Evolutionary conservation across 1,140 invertebrate genomes (phyloP), one percentile per base, ranked within the genome.

Genomic region (Agrypnia vestita): DNA sequence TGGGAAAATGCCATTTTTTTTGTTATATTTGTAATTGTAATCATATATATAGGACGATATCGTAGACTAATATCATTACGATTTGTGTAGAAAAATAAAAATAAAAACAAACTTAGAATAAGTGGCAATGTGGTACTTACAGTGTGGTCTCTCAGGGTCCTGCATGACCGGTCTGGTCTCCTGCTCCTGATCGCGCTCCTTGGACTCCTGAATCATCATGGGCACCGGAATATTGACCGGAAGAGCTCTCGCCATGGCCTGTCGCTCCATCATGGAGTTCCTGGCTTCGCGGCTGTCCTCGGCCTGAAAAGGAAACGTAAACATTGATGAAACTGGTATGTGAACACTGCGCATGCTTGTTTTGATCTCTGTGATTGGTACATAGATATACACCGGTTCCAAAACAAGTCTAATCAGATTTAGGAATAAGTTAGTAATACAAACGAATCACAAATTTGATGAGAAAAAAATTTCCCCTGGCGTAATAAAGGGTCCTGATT

Each of bases 61-160:
- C n/a, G n/a, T n/a, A n/a, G n/a, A n/a, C n/a, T n/a, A n/a, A n/a
- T n/a, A n/a, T n/a, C n/a, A n/a, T n/a, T n/a, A n/a, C n/a, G n/a
- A n/a, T n/a, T n/a, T n/a, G n/a, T n/a, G n/a, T n/a, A n/a, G n/a
- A n/a, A n/a, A n/a, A n/a, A n/a, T n/a, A n/a, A n/a, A n/a, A n/a
- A n/a, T n/a, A n/a, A n/a, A n/a, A n/a, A n/a, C n/a, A n/a, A n/a
- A n/a, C n/a, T 35, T 35, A 51, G 49, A 9, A 15, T 12, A 3
- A 13, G 8, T 13, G 8, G 49, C 49, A 15, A 15, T 61, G 13
- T 61, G 74, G 53, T 81, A 87, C 90, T 91, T 86, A 93, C 92
- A 93, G 80, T 93, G 92, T 81, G 91, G 92, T 82, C 92, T 87
- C 79, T 88, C 85, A 81, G 92, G 77, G 15, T 83, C 79, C 86